phyloP scores from a whole-genome alignment of 2,888 invertebrate genomes.

The Julus scandinavius region DNA sequence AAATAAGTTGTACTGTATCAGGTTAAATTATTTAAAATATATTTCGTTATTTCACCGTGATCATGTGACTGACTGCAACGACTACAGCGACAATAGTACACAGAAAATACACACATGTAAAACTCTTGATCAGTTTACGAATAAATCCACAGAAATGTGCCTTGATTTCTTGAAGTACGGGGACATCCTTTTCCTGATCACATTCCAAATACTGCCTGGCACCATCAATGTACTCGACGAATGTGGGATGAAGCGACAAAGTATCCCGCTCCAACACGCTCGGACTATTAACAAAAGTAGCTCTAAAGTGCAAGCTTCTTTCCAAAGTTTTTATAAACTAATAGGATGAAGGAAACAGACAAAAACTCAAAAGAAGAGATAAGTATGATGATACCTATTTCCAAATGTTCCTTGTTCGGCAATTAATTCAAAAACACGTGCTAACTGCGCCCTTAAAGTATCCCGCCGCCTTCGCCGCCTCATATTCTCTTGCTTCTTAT shows the following conservation, averaged over 20 bases:
- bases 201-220: constrained; percentile 89
- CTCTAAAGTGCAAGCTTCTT: too few relatives aligned
- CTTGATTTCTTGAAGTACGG: constrained; percentile 87
- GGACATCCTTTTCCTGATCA: constrained; percentile 93
- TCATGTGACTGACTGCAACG: too few relatives aligned
- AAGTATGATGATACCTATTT: constrained; percentile 60
- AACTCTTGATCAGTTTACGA: constrained; percentile 91
- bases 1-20: constrained; percentile 61
- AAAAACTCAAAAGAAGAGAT: background rate
- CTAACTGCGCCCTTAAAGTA: constrained; percentile 88
- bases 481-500: constrained; percentile 97
- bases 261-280: constrained; percentile 85
- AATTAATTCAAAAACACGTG: constrained; percentile 89
- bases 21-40: constrained; percentile 24
- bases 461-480: constrained; percentile 89
- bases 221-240: constrained; percentile 96
- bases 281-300: constrained; percentile 70
- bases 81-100: background rate
- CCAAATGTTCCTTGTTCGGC: constrained; percentile 92
- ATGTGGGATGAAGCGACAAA: constrained; percentile 83
- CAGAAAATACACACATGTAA: constrained; percentile 77
- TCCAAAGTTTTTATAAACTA: too few relatives aligned
- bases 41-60: background rate
- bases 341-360: background rate
- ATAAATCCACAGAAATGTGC: constrained; percentile 95